Conservation (phyloP, 2,888 invertebrate genomes). For the Conistra vaccinii region DNA sequence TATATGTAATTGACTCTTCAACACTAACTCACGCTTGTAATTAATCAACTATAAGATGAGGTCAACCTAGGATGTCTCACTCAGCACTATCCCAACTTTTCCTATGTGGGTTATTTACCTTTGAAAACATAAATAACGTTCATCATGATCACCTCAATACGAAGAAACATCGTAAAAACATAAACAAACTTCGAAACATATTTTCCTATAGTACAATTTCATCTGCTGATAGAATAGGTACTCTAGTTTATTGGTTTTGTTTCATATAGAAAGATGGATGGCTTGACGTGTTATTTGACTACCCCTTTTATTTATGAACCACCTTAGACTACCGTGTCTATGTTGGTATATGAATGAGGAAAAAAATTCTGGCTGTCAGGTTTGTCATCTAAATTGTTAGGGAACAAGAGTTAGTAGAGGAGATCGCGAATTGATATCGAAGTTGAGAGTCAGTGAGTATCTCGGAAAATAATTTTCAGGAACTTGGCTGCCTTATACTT, state of each 20-base stretch:
- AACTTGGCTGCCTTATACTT: background rate
- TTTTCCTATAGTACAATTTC: slow-evolving; percentile 43
- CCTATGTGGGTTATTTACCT: background rate
- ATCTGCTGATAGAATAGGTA: slow-evolving; percentile 59
- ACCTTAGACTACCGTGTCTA: slow-evolving; percentile 27
- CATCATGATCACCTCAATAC: slow-evolving; percentile 2
- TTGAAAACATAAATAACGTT: slow-evolving; percentile 7
- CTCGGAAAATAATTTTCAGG: background rate
- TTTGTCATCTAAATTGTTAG: slow-evolving; percentile 22
- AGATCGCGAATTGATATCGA: background rate
- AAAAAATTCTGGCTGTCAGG: slow-evolving; percentile 8
- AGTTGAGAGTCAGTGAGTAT: background rate
- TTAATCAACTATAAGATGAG: background rate
- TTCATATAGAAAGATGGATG: slow-evolving; percentile 56
- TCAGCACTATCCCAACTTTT: background rate
- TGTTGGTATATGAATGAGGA: slow-evolving; percentile 29
- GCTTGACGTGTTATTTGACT: slow-evolving; percentile 58
- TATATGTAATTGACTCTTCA: background rate
- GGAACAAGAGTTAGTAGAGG: background rate
- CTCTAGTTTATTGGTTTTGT: slow-evolving; percentile 65
- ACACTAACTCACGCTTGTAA: background rate
- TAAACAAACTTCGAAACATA: slow-evolving; percentile 22
- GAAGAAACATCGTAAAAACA: slow-evolving; percentile 14
- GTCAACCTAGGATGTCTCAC: background rate
- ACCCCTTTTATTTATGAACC: slow-evolving; percentile 57